Evolutionary conservation across 2,113 vertebrate genomes (phyloP).

Genomic region (Poicephalus gulielmi): DNA sequence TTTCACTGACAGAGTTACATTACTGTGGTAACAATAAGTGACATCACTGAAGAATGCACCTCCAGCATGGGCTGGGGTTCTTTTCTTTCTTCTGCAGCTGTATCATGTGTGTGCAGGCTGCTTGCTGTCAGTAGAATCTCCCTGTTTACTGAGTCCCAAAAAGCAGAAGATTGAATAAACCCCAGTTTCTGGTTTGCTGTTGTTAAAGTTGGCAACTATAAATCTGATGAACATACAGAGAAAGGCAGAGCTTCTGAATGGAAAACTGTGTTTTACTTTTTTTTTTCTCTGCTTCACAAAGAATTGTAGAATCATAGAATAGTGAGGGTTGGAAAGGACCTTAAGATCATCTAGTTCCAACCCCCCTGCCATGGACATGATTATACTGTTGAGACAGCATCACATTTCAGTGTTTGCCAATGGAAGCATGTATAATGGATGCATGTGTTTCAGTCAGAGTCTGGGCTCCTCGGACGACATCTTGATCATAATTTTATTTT

Average conservation of each 20-base stretch:
- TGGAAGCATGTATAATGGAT: background rate
- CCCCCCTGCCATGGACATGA: too few species aligned
- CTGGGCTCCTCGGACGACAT: background rate
- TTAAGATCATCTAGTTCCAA: too few species aligned
- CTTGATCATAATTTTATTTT: background rate
- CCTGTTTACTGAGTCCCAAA: background rate
- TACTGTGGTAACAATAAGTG: background rate
- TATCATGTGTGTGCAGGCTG: background rate
- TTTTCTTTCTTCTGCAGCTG: background rate
- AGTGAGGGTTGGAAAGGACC: too few species aligned
- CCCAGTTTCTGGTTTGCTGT: background rate
- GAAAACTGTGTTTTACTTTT: background rate
- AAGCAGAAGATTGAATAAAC: background rate
- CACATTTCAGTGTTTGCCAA: background rate
- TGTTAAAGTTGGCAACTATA: background rate
- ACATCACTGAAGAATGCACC: background rate
- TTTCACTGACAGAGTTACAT: background rate
- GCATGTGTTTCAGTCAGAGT: background rate
- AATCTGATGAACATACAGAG: background rate
- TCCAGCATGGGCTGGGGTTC: accelerated
- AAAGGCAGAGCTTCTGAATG: background rate
- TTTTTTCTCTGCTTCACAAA: background rate
- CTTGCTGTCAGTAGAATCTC: background rate
- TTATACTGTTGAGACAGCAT: background rate
- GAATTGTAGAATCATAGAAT: too few species aligned